Percentiles rank a stretch among this genome's conserved stretches.
phyloP scores from a whole-genome alignment of 2,888 invertebrate genomes.

The Pollenia amentaria region DNA sequence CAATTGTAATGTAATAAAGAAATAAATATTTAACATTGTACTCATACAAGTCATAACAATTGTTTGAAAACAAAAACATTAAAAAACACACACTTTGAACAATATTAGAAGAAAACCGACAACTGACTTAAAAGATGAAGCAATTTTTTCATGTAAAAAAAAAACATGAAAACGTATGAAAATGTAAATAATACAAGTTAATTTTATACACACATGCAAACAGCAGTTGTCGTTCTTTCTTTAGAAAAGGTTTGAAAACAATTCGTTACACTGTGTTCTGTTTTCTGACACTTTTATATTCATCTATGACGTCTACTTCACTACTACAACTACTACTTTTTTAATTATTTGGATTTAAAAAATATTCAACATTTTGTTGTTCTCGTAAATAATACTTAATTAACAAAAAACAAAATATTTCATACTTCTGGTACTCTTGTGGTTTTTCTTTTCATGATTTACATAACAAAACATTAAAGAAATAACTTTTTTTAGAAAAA shows the following conservation, averaged over 20 bases:
- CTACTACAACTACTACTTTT: background rate
- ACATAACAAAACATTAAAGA: slow-evolving; percentile 33
- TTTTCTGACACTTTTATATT: slow-evolving; percentile 14
- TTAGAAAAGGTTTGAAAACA: slow-evolving; percentile 20
- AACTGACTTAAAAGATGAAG: slow-evolving; percentile 38
- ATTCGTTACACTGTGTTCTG: slow-evolving; percentile 52
- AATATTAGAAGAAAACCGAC: slow-evolving; percentile 60
- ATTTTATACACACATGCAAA: background rate
- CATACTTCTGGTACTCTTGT: slow-evolving; percentile 23
- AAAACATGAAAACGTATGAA: background rate
- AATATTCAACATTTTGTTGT: background rate
- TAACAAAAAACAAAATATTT: slow-evolving; percentile 22
- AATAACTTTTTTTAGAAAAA: slow-evolving; percentile 16
- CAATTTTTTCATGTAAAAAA: slow-evolving; percentile 21
- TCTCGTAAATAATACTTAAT: slow-evolving; percentile 9
- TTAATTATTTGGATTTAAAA: slow-evolving; percentile 7
- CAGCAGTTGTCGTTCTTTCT: background rate
- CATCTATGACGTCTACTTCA: background rate
- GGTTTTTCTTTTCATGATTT: slow-evolving; percentile 21
- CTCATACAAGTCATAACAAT: slow-evolving; percentile 22
- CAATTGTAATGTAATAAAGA: slow-evolving; percentile 43
- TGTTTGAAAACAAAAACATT: slow-evolving; percentile 26
- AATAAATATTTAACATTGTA: slow-evolving; percentile 53
- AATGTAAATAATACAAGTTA: slow-evolving; percentile 3
- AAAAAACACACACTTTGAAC: background rate